A percentile compares a stretch with the other conserved stretches of the same genome.
Evolutionary conservation across 2,113 vertebrate species (phyloP).

Genomic region (Notarius lentiginosus): DNA sequence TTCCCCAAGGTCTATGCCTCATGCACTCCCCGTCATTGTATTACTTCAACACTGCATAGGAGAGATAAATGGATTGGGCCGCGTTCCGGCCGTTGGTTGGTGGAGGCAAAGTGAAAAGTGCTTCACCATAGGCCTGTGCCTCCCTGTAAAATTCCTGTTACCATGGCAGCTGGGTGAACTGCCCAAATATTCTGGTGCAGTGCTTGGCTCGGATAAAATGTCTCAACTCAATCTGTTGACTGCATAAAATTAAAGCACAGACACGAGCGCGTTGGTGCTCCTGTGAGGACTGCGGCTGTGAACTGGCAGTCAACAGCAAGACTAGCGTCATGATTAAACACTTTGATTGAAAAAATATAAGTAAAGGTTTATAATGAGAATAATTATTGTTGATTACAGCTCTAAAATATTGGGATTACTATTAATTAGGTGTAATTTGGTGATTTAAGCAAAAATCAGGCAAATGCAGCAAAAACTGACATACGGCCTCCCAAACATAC

Average conservation of each 20-base stretch:
- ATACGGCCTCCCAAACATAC: neutral
- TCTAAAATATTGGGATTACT: too few species aligned
- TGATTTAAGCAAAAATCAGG: neutral
- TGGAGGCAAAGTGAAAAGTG: constrained; percentile 69
- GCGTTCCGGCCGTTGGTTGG: constrained; percentile 72
- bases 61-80: constrained; percentile 73
- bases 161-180: constrained; percentile 82
- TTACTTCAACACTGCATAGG: constrained; percentile 63
- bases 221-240: constrained; percentile 52
- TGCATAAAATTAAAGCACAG: constrained; percentile 63
- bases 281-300: neutral
- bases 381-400: constrained; percentile 9
- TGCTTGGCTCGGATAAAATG: constrained; percentile 54
- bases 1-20: constrained; percentile 45
- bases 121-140: constrained; percentile 75
- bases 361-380: constrained; percentile 7
- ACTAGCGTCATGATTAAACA: neutral
- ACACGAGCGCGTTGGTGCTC: constrained; percentile 27
- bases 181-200: constrained; percentile 70
- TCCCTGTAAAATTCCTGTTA: constrained; percentile 81
- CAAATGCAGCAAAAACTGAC: neutral
- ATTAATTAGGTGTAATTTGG: neutral
- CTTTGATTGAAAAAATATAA: neutral
- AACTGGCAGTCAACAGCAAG: neutral
- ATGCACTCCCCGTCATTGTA: constrained; percentile 61